Base-by-base conservation (phyloP, 2,888 invertebrate species). In the Drosophila atripex region DNA sequence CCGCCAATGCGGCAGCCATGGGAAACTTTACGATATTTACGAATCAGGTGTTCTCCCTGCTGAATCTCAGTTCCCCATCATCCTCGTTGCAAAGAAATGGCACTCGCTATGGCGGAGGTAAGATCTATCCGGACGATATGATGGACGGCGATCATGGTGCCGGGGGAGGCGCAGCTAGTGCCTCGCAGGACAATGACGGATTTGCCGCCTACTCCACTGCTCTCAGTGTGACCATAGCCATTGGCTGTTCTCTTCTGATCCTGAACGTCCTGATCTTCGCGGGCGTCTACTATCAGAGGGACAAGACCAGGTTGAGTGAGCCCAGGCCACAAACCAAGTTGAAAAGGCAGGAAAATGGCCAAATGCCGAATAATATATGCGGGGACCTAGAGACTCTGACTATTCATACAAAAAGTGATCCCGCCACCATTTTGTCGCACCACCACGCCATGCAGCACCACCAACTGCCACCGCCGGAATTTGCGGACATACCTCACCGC, bases 181-280 rank as follows among this genome's bases (percentile, higher is more conserved):
- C 93, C 49, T 92, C 93, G n/a, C 94, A 95, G n/a, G 97, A 96
- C 89, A 96, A 96, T 77, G 96, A 96, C 76, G 97, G 97, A 1
- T 97, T 97, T 84, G 96, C 97, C 0, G 96, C 97, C 0, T 97
- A 97, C 88, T 97, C 97, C 0, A 97, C 97, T 3, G 97, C 97
- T 1, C 92, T 98, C 12, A 97, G 97, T 91, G 97, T 97, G 0
- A 98, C 97, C 16, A 97, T 98, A 80, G 98, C 98, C 50, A 97
- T 98, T 75, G 98, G 98, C 39, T 97, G 98, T 89, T 97, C 97
- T 4, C 92, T 98, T 65, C 93, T 98, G 21, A 97, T 98, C 85
- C 93, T 98, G 3, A 98, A 98, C 90, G 96, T 98, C 47, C 92
- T 98, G 28, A 97, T 98, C 88, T 98, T 98, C 89, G 98, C 98